Evolutionary conservation across 1,140 invertebrate genomes (phyloP).

Genomic region (Phymastichus coffea): DNA sequence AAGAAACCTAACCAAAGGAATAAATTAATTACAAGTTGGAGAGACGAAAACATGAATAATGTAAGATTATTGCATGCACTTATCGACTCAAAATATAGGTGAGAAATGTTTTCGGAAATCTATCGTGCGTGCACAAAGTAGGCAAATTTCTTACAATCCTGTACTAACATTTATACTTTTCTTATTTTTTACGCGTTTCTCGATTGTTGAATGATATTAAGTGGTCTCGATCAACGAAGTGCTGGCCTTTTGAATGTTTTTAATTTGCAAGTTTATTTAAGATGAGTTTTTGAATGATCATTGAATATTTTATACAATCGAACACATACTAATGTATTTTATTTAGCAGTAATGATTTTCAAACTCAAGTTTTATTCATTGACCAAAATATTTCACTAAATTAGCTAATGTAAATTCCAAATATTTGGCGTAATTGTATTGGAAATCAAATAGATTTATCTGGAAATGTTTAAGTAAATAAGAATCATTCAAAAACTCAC

Average conservation of each 20-base stretch:
- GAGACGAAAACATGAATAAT: background rate
- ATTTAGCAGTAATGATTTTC: too few relatives aligned
- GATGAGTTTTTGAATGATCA: slow-evolving; percentile 1
- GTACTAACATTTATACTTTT: slow-evolving; percentile 5
- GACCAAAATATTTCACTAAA: too few relatives aligned
- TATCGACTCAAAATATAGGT: background rate
- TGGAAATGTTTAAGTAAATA: too few relatives aligned
- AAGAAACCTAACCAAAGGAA: background rate
- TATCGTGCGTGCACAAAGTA: background rate
- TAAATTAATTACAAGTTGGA: slow-evolving; percentile 13
- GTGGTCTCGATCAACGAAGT: slow-evolving; percentile 56
- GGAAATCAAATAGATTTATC: too few relatives aligned
- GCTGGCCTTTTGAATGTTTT: slow-evolving; percentile 48
- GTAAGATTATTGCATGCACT: too few relatives aligned
- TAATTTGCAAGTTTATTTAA: background rate
- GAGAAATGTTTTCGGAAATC: background rate
- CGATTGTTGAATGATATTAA: slow-evolving; percentile 52
- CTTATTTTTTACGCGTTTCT: slow-evolving; percentile 48
- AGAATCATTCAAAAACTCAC: slow-evolving; percentile 9
- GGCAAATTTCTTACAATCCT: background rate
- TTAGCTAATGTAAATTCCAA: too few relatives aligned
- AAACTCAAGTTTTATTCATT: too few relatives aligned
- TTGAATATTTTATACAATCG: slow-evolving; percentile 9
- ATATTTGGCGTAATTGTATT: too few relatives aligned
- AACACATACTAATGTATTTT: too few relatives aligned